These are phyloP conservation scores for Trypoxylus dichotomus DNA, from an alignment of 1,140 invertebrate species.

Conservation along the genomic window DNA sequence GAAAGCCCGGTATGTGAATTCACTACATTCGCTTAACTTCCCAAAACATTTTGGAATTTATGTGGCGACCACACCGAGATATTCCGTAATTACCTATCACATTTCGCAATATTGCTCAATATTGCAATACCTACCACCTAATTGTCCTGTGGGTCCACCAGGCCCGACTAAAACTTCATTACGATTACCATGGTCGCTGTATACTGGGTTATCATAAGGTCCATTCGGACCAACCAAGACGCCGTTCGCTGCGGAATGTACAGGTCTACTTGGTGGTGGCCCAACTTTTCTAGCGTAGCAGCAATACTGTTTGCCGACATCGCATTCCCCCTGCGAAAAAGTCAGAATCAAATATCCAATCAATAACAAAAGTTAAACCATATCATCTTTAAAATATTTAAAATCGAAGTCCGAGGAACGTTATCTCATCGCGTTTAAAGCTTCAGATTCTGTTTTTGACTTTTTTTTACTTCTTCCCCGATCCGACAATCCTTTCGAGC, in stretches of 20 bases:
- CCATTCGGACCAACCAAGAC: conserved; percentile 62
- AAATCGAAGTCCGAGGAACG: no score
- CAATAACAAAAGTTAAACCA: no score
- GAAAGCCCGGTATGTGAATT: no score
- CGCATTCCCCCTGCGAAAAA: conserved; percentile 57
- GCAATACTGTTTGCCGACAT: conserved; percentile 59
- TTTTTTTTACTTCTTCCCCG: neutral
- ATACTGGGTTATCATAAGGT: conserved; percentile 44
- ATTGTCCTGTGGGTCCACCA: conserved; percentile 59
- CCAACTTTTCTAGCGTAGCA: conserved; percentile 53
- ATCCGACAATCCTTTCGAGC: neutral
- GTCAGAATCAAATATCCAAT: no score
- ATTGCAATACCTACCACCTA: conserved; percentile 45
- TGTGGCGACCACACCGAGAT: no score
- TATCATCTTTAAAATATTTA: no score
- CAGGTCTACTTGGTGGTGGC: conserved; percentile 44
- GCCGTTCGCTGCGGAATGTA: conserved; percentile 51
- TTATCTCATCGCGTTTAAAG: no score
- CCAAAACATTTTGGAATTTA: no score
- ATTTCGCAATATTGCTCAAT: neutral
- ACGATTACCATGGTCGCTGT: neutral
- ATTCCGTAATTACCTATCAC: no score
- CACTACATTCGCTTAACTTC: no score
- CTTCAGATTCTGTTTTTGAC: neutral
- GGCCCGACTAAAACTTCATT: conserved; percentile 57